Conservation (phyloP, 2,888 invertebrate genomes). For the Stenodema calcarata region DNA sequence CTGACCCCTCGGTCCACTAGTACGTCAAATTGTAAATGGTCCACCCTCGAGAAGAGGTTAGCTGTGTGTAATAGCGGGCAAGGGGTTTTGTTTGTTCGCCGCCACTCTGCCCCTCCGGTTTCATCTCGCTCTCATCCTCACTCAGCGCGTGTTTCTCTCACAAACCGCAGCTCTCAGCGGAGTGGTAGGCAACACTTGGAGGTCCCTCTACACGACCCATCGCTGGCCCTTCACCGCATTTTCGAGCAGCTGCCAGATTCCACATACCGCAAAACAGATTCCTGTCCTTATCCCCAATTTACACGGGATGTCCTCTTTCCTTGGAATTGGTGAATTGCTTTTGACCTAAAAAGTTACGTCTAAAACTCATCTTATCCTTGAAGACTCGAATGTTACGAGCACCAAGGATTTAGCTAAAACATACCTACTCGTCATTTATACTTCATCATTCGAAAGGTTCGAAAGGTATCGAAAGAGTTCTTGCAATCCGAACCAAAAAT, state of each 20-base stretch:
- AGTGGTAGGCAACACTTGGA: not conserved
- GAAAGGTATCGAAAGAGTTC: no score
- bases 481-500: no score
- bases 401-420: no score
- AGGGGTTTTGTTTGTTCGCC: slow-evolving; percentile 21
- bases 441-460: no score
- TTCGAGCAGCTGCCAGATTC: slow-evolving; percentile 23
- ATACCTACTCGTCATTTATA: no score
- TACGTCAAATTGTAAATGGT: slow-evolving; percentile 29
- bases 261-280: slow-evolving; percentile 42
- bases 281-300: slow-evolving; percentile 14
- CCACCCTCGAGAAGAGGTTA: not conserved
- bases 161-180: slow-evolving; percentile 6
- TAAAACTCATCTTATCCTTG: not conserved
- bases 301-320: not conserved
- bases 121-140: not conserved
- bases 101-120: not conserved
- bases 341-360: not conserved
- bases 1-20: not conserved
- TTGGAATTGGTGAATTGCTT: not conserved
- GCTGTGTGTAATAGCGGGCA: not conserved
- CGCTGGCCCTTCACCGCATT: slow-evolving; percentile 9
- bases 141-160: slow-evolving; percentile 4
- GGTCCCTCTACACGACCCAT: not conserved
- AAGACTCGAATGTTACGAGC: no score